A percentile compares a stretch with the other conserved stretches of the same genome.
phyloP scores from a whole-genome alignment of 2,888 invertebrate genomes.

The Nysson spinosus region DNA sequence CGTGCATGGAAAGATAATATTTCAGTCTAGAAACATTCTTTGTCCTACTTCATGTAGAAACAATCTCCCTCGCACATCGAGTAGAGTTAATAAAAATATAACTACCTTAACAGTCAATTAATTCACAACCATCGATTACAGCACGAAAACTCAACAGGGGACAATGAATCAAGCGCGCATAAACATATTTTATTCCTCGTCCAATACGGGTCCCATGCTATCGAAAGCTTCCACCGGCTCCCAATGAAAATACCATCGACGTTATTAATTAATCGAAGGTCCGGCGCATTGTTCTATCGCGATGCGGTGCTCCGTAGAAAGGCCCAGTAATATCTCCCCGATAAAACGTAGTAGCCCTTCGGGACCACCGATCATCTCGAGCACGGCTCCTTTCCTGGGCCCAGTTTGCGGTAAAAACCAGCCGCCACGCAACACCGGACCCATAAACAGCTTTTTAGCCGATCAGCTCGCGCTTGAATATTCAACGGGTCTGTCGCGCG shows the following conservation, averaged over 20 bases:
- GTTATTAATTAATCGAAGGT: slow-evolving; percentile 64
- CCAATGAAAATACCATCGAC: slow-evolving; percentile 56
- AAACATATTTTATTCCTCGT: no score
- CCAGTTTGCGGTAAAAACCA: slow-evolving; percentile 64
- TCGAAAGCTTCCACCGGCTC: slow-evolving; percentile 6
- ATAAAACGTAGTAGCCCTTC: slow-evolving; percentile 53
- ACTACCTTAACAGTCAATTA: no score
- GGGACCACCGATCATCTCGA: slow-evolving; percentile 62
- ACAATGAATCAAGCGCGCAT: no score
- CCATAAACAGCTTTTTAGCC: slow-evolving; percentile 74
- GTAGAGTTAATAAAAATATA: no score
- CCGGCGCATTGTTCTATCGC: slow-evolving; percentile 12
- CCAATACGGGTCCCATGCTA: neutral
- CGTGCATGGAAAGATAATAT: no score
- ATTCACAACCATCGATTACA: no score
- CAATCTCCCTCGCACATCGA: no score
- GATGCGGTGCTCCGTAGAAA: neutral
- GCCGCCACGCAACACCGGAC: slow-evolving; percentile 64
- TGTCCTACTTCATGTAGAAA: no score
- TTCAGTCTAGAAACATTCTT: no score
- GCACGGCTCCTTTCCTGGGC: slow-evolving; percentile 24
- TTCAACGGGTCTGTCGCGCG: slow-evolving; percentile 66
- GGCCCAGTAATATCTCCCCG: slow-evolving; percentile 54
- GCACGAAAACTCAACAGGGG: no score
- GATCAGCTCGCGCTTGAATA: slow-evolving; percentile 69